A percentile compares a stretch with the other conserved stretches of the same genome.
These are phyloP conservation scores for Gisinianus flammeolus DNA, from an alignment of 2,888 invertebrate species.

Conservation along the genomic window DNA sequence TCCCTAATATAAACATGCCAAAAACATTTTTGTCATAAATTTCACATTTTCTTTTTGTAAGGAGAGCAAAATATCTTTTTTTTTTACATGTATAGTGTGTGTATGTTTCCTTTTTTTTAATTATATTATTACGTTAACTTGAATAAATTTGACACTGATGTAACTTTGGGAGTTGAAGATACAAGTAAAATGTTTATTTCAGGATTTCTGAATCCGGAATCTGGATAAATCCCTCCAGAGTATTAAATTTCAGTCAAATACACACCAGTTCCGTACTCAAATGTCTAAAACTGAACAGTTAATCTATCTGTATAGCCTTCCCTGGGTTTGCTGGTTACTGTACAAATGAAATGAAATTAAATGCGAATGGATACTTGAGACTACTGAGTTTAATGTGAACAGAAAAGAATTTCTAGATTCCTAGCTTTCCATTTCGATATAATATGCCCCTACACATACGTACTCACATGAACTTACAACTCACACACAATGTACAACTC, in stretches of 20 bases:
- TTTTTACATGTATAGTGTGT: too few relatives aligned
- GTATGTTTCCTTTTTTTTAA: too few relatives aligned
- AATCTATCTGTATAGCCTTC: neutral
- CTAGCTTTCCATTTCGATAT: too few relatives aligned
- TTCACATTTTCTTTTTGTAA: neutral
- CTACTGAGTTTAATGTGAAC: too few relatives aligned
- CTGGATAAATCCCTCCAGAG: neutral
- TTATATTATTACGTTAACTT: too few relatives aligned
- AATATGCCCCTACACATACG: too few relatives aligned
- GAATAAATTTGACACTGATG: too few relatives aligned
- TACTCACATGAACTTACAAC: too few relatives aligned
- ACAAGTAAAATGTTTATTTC: neutral
- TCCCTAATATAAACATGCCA: constrained; percentile 9
- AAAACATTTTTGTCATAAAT: constrained; percentile 7
- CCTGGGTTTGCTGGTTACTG: neutral
- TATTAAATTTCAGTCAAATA: neutral
- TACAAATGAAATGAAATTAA: neutral
- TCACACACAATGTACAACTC: too few relatives aligned
- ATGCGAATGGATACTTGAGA: neutral
- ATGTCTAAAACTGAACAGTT: too few relatives aligned
- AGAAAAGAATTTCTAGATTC: too few relatives aligned
- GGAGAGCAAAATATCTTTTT: too few relatives aligned
- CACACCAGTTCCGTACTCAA: neutral
- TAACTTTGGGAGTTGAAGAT: neutral
- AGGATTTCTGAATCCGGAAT: neutral